Evolutionary conservation across 2,797 vertebrate genomes (phyloP), one percentile per base, ranked within the genome.

Genomic region (Halcyon leucocephala): DNA sequence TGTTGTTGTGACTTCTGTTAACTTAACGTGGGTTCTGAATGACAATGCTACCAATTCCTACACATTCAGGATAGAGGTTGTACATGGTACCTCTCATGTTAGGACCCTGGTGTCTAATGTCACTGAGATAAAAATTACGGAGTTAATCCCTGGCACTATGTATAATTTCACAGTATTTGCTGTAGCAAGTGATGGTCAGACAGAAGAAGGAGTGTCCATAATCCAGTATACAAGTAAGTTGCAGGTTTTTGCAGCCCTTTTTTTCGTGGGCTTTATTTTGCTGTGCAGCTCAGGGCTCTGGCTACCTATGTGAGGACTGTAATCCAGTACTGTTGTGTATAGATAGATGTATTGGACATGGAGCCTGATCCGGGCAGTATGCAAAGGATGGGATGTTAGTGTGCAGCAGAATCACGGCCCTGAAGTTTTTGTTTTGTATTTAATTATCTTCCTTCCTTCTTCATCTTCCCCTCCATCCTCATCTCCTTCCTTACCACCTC

Each of bases 71-170:
- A 25, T 94, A 17, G 7, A 67, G 19, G 7, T 7, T 31, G 13
- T 1, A 10, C 16, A 0, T 0, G 12, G 0, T 1, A 2, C 6
- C 3, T 0, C 0, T 4, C 0, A 2, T 5, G 37, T 39, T 39
- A 2, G 4, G 8, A 67, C 2, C 10, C 0, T 1, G 42, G 31
- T 0, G 0, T 17, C 10, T 24, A 4, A 0, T 9, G 7, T 0
- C 4, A 12, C 6, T 2, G 1, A 9, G 61, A 9, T 5, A 1
- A 10, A 64, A 33, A 69, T 94, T 62, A 57, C 14, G 0, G 10
- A 2, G 0, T 70, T 97, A 42, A 25, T 33, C 5, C 95, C 97
- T 41, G 92, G 62, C 6, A 96, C 83, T 0, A 0, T 1, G 2
- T 94, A 96, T 12, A 64, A 0, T 1, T 95, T 96, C 72, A 93